Conservation (phyloP, 1,140 invertebrate genomes). For the Drosophila repleta region DNA sequence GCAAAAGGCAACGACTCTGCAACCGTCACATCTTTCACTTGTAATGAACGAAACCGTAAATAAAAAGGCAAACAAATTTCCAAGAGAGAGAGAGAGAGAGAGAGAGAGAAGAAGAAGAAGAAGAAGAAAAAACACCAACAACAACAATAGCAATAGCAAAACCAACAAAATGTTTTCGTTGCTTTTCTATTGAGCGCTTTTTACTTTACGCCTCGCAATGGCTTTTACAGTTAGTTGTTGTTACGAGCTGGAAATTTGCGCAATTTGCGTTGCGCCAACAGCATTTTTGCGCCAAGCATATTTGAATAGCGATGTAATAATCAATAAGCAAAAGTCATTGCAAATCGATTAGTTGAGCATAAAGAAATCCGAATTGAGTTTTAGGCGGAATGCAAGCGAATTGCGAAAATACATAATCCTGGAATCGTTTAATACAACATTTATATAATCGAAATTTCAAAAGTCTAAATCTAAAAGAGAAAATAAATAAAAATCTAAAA, state of each 20-base stretch:
- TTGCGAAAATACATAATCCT: background rate
- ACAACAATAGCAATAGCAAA: background rate
- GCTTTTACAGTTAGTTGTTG: constrained; percentile 11
- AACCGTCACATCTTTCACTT: constrained; percentile 17
- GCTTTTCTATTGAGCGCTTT: constrained; percentile 32
- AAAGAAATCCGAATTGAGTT: background rate
- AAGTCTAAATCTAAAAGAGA: too few relatives aligned
- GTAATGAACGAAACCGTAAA: constrained; percentile 4
- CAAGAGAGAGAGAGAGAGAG: background rate
- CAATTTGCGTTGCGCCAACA: constrained; percentile 24
- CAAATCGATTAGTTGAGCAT: constrained; percentile 8
- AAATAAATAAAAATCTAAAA: too few relatives aligned
- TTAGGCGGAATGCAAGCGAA: background rate
- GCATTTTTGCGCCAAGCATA: constrained; percentile 12
- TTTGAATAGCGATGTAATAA: constrained; percentile 13
- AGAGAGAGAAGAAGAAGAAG: too few relatives aligned
- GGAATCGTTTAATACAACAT: too few relatives aligned
- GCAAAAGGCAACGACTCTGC: constrained; percentile 13
- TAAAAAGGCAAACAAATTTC: constrained; percentile 22
- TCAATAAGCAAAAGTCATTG: constrained; percentile 18
- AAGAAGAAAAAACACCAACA: too few relatives aligned
- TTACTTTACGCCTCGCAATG: constrained; percentile 22
- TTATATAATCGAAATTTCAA: too few relatives aligned
- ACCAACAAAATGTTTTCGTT: constrained; percentile 7
- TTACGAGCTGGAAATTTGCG: constrained; percentile 24